phyloP scores from a whole-genome alignment of 30 jellyfish, hydroid and myxozoan genomes.

The Haliclystus octoradiatus region DNA sequence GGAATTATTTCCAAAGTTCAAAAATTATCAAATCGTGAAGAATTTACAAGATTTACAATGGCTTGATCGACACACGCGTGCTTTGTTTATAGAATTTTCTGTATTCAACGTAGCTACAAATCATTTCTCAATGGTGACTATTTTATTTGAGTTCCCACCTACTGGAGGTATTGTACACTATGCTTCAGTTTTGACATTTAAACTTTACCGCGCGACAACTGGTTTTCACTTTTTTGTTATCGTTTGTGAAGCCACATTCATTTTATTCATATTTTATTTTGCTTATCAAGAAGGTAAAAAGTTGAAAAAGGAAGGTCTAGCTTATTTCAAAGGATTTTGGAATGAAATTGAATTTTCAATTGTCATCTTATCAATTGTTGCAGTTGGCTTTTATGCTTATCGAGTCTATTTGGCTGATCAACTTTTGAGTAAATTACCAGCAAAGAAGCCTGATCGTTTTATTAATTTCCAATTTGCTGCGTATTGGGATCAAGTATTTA shows the following conservation, averaged over 20 bases:
- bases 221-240: conserved; percentile 57
- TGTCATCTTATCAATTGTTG: conserved; percentile 52
- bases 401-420: conserved; percentile 68
- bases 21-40: conserved; percentile 32
- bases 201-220: conserved; percentile 69
- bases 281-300: conserved; percentile 52
- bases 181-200: conserved; percentile 67
- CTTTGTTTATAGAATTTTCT: conserved; percentile 77
- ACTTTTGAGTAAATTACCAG: conserved; percentile 70
- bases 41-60: conserved; percentile 39
- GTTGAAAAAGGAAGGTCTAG: conserved; percentile 33
- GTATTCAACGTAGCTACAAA: conserved; percentile 72
- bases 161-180: conserved; percentile 86
- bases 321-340: conserved; percentile 80
- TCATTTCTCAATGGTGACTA: conserved; percentile 64
- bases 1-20: conserved; percentile 30
- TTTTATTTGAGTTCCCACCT: conserved; percentile 83
- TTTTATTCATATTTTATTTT: conserved; percentile 50
- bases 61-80: conserved; percentile 93
- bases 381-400: conserved; percentile 72
- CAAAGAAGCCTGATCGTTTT: conserved; percentile 55
- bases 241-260: conserved; percentile 69
- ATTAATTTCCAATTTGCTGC: conserved; percentile 93
- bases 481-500: conserved; percentile 75
- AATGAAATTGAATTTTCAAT: conserved; percentile 59